Conservation (phyloP, 2,888 invertebrate genomes). For the Dexiosoma caninum region DNA sequence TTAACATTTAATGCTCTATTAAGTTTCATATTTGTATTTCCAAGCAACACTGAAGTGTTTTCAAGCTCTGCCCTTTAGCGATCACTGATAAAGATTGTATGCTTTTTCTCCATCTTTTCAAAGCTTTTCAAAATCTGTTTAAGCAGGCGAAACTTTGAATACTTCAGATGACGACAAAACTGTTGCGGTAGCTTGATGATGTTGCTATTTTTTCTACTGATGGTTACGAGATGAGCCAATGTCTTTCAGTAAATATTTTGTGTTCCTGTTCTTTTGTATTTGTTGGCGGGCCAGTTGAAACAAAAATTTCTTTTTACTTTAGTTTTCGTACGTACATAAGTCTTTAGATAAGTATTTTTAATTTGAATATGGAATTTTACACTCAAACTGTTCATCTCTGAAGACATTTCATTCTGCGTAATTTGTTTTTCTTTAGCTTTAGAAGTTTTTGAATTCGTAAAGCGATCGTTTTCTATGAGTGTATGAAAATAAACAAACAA, state of each 20-base stretch:
- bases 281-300: conserved; percentile 59
- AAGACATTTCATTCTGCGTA: background rate
- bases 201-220: conserved; percentile 48
- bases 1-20: no score
- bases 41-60: background rate
- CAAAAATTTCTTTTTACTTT: conserved; percentile 55
- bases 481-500: conserved; percentile 36
- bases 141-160: conserved; percentile 27
- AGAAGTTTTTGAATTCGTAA: background rate
- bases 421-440: background rate
- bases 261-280: conserved; percentile 19
- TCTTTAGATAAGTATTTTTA: conserved; percentile 34
- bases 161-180: conserved; percentile 36
- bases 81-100: conserved; percentile 52
- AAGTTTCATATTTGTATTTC: no score
- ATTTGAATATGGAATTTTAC: conserved; percentile 46
- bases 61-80: conserved; percentile 7
- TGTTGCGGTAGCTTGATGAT: conserved; percentile 43
- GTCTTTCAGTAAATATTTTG: conserved; percentile 44
- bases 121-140: conserved; percentile 45
- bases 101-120: background rate
- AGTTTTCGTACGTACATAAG: conserved; percentile 13
- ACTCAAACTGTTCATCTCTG: conserved; percentile 5
- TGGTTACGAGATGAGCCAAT: conserved; percentile 49
- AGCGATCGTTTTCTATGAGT: conserved; percentile 28